These are phyloP conservation scores for Ptilonorhynchus violaceus DNA, from an alignment of 2,113 vertebrate genomes.

Conservation along the genomic window DNA sequence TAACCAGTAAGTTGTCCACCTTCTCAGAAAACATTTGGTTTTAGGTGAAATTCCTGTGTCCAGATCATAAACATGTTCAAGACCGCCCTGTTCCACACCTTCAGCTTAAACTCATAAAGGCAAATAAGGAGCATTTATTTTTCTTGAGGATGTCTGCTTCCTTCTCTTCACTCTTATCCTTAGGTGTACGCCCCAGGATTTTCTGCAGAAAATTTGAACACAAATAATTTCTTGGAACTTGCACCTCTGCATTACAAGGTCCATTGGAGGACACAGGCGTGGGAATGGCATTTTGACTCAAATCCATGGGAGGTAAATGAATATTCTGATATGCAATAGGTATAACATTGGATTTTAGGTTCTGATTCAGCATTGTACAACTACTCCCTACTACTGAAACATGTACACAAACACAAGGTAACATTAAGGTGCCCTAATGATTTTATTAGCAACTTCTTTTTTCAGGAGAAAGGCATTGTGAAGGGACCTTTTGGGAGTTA, in stretches of 20 bases:
- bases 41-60: neutral
- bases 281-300: neutral
- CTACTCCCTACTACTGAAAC: neutral
- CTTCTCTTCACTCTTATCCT: neutral
- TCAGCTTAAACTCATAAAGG: neutral
- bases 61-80: neutral
- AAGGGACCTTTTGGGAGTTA: neutral
- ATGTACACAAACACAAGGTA: neutral
- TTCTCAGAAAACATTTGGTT: neutral
- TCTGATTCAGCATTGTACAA: neutral
- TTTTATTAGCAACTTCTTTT: neutral
- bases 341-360: neutral
- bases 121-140: neutral
- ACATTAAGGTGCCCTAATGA: neutral
- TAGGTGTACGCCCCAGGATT: neutral
- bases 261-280: neutral
- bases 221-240: neutral
- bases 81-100: neutral
- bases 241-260: neutral
- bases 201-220: neutral
- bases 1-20: neutral
- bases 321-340: neutral
- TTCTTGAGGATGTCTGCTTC: neutral
- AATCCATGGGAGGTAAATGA: neutral
- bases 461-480: neutral